phyloP scores from a whole-genome alignment of 2,888 invertebrate species.

The Limnephilus auricula region DNA sequence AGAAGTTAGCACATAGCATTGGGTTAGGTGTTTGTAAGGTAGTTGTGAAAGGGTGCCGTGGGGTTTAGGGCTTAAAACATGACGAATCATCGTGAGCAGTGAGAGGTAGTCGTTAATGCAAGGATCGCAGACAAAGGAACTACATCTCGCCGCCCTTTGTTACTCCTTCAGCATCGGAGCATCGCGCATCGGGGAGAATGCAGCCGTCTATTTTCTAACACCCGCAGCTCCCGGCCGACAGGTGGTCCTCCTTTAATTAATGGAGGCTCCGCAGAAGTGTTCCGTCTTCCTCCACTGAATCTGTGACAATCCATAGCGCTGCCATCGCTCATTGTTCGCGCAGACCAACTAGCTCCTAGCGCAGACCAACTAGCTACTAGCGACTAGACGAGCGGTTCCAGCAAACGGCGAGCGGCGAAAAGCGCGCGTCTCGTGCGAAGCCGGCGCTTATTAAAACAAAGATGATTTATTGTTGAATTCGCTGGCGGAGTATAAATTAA shows the following conservation, averaged over 20 bases:
- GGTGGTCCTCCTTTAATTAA: conserved; percentile 52
- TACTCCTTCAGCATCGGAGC: neutral
- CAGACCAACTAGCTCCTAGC: neutral
- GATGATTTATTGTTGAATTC: neutral
- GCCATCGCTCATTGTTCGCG: conserved; percentile 18
- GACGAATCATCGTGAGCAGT: neutral
- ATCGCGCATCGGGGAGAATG: conserved; percentile 24
- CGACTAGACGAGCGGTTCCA: no score
- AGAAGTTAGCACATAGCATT: neutral
- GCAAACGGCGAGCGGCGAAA: neutral
- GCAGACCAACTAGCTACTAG: neutral
- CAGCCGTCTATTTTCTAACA: neutral
- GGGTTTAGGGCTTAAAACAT: neutral
- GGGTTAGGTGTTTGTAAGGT: neutral
- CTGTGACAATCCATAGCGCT: conserved; percentile 38
- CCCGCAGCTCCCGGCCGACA: conserved; percentile 34
- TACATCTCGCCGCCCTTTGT: neutral
- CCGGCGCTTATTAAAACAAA: conserved; percentile 13
- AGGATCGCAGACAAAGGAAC: neutral
- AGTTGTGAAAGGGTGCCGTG: no score
- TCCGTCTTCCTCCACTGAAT: conserved; percentile 25
- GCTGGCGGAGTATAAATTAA: no score
- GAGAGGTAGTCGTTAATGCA: neutral
- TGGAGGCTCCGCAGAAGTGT: conserved; percentile 31
- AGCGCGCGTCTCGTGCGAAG: neutral